A percentile compares a stretch with the other conserved stretches of the same genome.
Conservation (phyloP, 2,797 vertebrate genomes). For the Remorina albescens region DNA sequence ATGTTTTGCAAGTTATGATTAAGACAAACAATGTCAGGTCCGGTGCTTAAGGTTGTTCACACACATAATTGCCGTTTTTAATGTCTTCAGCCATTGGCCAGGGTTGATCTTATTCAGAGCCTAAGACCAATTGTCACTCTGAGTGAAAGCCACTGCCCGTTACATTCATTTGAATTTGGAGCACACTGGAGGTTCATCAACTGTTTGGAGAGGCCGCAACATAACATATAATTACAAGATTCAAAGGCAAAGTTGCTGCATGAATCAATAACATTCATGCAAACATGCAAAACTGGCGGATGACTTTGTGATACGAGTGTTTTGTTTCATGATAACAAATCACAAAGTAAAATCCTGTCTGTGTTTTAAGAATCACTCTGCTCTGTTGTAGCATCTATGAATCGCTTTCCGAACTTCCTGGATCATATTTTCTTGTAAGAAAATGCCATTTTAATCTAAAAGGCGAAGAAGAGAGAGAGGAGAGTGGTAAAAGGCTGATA, state of each 20-base stretch:
- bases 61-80: conserved; percentile 52
- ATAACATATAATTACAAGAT: neutral
- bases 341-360: neutral
- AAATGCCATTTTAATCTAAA: neutral
- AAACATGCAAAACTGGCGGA: neutral
- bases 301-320: neutral
- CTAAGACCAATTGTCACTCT: neutral
- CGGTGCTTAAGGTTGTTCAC: conserved; percentile 23
- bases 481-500: conserved; percentile 16
- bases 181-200: too few species aligned
- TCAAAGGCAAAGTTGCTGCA: neutral
- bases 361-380: neutral
- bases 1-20: conserved; percentile 68
- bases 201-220: neutral
- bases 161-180: neutral
- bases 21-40: conserved; percentile 63
- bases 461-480: neutral
- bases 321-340: neutral
- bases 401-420: neutral
- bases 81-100: conserved; percentile 28
- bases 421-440: neutral
- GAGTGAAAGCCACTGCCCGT: neutral
- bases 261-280: neutral
- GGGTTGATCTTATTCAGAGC: conserved; percentile 25
- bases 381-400: neutral